phyloP scores from a whole-genome alignment of 53 echinoderm and acorn worm genomes.

The Apostichopus leukothele region DNA sequence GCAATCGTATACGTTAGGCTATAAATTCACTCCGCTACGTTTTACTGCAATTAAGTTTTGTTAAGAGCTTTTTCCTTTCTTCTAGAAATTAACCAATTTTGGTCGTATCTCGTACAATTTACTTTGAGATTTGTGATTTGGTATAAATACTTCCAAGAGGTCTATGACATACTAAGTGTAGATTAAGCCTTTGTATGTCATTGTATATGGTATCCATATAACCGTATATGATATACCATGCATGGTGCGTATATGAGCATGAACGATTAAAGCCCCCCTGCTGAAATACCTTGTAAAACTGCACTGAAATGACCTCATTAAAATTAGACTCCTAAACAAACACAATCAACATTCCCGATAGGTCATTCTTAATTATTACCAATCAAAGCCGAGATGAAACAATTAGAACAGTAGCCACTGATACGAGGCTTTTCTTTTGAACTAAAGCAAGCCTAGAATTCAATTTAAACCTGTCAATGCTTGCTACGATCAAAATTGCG shows the following conservation, averaged over 20 bases:
- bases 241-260: neutral
- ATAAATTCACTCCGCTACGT: too few relatives aligned
- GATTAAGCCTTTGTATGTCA: neutral
- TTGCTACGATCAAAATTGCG: slow-evolving; percentile 21
- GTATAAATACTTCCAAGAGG: neutral
- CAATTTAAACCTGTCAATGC: slow-evolving; percentile 20
- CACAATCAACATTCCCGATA: slow-evolving; percentile 31
- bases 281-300: slow-evolving; percentile 14
- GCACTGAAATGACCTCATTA: slow-evolving; percentile 28
- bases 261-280: neutral
- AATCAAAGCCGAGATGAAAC: neutral
- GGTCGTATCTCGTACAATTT: too few relatives aligned
- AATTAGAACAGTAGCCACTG: slow-evolving; percentile 28
- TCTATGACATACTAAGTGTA: neutral
- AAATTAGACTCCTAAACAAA: slow-evolving; percentile 3
- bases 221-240: neutral
- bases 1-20: too few relatives aligned
- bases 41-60: too few relatives aligned
- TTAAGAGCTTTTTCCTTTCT: too few relatives aligned
- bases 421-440: neutral
- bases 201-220: neutral
- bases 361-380: slow-evolving; percentile 26
- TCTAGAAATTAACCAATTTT: too few relatives aligned
- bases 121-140: too few relatives aligned
- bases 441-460: neutral